Evolutionary conservation across 2,113 vertebrate species (phyloP).

Genomic region (Pseudonaja textilis): DNA sequence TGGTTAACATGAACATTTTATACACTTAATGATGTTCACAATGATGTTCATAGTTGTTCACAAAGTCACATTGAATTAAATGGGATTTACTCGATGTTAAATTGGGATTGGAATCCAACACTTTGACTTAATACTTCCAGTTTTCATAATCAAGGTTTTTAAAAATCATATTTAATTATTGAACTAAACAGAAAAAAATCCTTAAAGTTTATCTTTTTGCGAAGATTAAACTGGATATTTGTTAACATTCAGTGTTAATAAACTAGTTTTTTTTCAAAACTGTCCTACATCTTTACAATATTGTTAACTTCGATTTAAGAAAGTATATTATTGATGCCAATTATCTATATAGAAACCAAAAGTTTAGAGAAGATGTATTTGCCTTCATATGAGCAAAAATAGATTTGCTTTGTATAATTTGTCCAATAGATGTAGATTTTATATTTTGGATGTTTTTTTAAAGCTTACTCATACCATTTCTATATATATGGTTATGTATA

Average conservation of each 20-base stretch:
- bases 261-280: constrained; percentile 41
- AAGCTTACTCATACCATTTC: background rate
- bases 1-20: background rate
- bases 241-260: constrained; percentile 24
- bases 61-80: background rate
- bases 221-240: constrained; percentile 41
- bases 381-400: background rate
- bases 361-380: background rate
- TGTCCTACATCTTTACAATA: constrained; percentile 28
- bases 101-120: background rate
- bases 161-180: background rate
- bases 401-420: background rate
- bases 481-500: background rate
- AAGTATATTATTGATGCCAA: constrained; percentile 43
- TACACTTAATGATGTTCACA: background rate
- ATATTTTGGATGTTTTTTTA: background rate
- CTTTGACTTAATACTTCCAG: background rate
- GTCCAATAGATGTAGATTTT: background rate
- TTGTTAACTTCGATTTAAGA: constrained; percentile 35
- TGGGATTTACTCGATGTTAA: background rate
- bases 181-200: background rate
- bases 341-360: background rate
- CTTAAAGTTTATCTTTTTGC: background rate
- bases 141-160: background rate
- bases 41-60: background rate